phyloP scores from a whole-genome alignment of 2,113 vertebrate species.

The Narcine bancroftii region DNA sequence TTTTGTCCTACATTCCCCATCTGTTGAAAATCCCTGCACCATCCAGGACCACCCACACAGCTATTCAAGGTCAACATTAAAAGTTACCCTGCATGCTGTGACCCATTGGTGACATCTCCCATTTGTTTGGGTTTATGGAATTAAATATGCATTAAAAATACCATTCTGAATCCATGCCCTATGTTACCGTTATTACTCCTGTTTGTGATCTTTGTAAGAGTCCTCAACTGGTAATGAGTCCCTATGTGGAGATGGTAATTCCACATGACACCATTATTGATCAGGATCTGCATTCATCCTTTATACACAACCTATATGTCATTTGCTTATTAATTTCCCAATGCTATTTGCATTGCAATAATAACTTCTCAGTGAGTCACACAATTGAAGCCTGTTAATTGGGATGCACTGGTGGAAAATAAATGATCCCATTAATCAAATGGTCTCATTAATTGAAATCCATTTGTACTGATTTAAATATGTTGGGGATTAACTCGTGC shows the following conservation, averaged over 20 bases:
- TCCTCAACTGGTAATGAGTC: neutral
- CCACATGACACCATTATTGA: neutral
- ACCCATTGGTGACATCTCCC: neutral
- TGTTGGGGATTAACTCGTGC: neutral
- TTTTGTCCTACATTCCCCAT: neutral
- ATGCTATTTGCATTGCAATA: conserved; percentile 12
- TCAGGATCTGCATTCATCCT: neutral
- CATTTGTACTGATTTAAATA: conserved; percentile 34
- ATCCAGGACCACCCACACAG: neutral
- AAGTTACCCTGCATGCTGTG: neutral
- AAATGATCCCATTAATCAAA: conserved; percentile 33
- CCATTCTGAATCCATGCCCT: neutral
- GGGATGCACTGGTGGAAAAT: conserved; percentile 24
- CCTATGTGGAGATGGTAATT: neutral
- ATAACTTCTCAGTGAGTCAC: neutral
- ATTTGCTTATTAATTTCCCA: neutral
- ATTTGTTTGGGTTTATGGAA: neutral
- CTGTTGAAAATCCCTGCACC: neutral
- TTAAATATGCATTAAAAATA: neutral
- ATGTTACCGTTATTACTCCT: neutral
- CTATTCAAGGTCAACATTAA: neutral
- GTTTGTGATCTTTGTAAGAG: neutral
- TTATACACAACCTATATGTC: neutral
- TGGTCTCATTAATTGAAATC: conserved; percentile 33
- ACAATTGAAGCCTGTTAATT: conserved; percentile 14